phyloP scores from a whole-genome alignment of 2,797 vertebrate species.

The Mormyrops boulengeri region DNA sequence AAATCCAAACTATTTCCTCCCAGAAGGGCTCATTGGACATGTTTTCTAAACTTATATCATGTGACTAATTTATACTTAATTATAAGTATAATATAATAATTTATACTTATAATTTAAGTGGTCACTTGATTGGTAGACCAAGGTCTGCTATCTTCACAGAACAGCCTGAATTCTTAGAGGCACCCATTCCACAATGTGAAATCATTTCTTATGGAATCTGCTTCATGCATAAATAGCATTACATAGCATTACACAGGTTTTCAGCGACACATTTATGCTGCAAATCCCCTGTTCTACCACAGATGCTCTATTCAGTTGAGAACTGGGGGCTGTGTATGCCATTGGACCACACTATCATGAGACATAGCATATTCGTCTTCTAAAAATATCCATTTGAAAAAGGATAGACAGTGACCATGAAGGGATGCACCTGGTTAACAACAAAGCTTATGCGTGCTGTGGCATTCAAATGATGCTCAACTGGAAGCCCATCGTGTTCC shows the following conservation, averaged over 20 bases:
- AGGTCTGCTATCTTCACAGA: neutral
- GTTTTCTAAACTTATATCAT: neutral
- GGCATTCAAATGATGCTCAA: neutral
- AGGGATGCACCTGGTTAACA: neutral
- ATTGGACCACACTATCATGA: neutral
- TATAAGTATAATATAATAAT: neutral
- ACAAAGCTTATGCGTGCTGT: neutral
- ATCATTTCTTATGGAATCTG: neutral
- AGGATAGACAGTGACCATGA: constrained; percentile 26
- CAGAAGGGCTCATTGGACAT: neutral
- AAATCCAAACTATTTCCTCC: neutral
- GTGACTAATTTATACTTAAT: neutral
- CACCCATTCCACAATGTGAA: neutral
- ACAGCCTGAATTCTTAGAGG: neutral
- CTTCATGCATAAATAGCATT: neutral
- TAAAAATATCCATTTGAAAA: neutral
- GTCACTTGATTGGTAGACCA: neutral
- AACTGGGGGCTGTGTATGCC: neutral
- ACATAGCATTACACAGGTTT: constrained; percentile 22
- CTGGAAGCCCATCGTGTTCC: neutral
- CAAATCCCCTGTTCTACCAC: constrained; percentile 32
- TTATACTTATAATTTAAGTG: neutral
- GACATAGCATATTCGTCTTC: neutral
- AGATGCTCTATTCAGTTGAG: neutral
- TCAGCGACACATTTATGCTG: neutral